phyloP scores from a whole-genome alignment of 2,113 vertebrate species.

The Amblyornis subalaris region DNA sequence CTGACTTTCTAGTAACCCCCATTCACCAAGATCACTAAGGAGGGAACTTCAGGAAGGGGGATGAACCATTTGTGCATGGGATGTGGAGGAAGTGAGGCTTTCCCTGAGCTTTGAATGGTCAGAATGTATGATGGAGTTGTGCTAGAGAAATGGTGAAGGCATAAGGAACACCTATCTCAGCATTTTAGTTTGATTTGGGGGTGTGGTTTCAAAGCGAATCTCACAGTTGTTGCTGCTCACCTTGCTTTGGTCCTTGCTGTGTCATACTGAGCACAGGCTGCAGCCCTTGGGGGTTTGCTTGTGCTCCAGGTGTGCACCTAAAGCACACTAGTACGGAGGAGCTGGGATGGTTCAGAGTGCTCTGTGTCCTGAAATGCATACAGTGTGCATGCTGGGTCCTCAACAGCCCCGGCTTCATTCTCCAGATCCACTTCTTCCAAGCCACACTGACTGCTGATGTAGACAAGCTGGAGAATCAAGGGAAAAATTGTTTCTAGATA shows the following conservation, averaged over 20 bases:
- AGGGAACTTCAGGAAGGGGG: not conserved
- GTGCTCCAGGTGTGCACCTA: not conserved
- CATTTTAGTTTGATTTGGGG: not conserved
- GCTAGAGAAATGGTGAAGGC: not conserved
- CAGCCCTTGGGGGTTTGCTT: not conserved
- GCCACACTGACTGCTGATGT: not conserved
- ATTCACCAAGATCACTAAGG: not conserved
- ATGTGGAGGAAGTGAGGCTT: not conserved
- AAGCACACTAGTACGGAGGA: fast-evolving
- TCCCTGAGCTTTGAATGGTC: not conserved
- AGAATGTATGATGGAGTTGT: not conserved
- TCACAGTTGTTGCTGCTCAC: not conserved
- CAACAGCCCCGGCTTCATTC: not conserved
- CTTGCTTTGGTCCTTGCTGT: not conserved
- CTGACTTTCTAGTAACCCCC: not conserved
- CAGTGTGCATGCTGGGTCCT: not conserved
- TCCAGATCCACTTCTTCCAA: fast-evolving
- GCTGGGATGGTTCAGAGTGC: not conserved
- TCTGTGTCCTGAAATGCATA: not conserved
- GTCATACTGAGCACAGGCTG: not conserved
- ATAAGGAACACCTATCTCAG: not conserved
- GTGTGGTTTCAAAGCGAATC: not conserved
- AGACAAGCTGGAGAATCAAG: not conserved
- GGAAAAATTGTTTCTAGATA: not conserved
- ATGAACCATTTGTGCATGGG: not conserved